Evolutionary conservation across 2,888 invertebrate genomes (phyloP), one percentile per base, ranked within the genome.

Genomic region (Ptilodon capucinus): DNA sequence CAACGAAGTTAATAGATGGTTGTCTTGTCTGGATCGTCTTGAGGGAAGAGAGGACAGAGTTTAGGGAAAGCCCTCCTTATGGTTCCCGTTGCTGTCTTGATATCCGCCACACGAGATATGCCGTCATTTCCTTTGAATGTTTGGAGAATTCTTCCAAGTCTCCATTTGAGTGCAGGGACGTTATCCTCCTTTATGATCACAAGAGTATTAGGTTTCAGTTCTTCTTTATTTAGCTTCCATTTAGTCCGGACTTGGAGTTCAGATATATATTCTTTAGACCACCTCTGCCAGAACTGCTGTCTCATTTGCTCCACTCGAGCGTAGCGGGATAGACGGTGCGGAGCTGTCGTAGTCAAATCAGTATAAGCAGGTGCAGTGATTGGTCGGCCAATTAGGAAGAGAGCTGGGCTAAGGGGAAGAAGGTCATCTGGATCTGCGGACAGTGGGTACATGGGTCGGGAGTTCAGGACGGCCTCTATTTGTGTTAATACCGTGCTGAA

Each of bases 221-320:
- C 34, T n/a, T 34, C 34, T 9, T 34, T 42, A 28, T 9, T 18
- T 4, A n/a, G 2, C 14, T 25, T 35, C 45, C 45, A 45, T 18
- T 40, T 45, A 3, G 34, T 45, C 11, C 45, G 5, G 5, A 4
- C 17, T 19, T 44, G 44, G 0, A 40, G 25, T 18, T 46, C 45
- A 11, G 45, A 39, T 18, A 46, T 41, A 28, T 46, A 46, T 18
- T 46, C 45, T 2, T 32, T 40, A 4, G 45, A 39, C 45, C 40
- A 45, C 2, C 45, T 21, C 5, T 17, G 1, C 40, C 45, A 40
- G 9, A 45, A 45, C 2, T 45, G 25, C 17, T 43, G 43, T 2
- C 43, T n/a, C 11, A 42, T 23, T 16, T 44, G 44, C 9, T 44
- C 45, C 16, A 45, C 17, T 2, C 45, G 13, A 5, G 30, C 13